Evolutionary conservation across 2,888 invertebrate genomes (phyloP).

Genomic region (Papilio gigon): DNA sequence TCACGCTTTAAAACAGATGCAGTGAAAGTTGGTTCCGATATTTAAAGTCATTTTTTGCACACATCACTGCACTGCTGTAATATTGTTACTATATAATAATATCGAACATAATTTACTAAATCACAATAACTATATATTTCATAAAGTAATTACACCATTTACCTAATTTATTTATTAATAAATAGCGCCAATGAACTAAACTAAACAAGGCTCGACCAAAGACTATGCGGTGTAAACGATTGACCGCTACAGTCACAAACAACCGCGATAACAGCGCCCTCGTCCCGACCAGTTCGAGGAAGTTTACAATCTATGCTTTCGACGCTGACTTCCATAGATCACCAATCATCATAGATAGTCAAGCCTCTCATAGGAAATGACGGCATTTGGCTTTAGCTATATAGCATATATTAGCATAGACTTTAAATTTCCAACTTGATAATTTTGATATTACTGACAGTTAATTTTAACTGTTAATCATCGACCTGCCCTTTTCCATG

Average conservation of each 20-base stretch:
- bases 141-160: constrained; percentile 22
- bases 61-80: constrained; percentile 41
- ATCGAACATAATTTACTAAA: constrained; percentile 25
- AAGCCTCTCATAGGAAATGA: too few species aligned
- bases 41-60: constrained; percentile 40
- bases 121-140: constrained; percentile 13
- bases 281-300: too few species aligned
- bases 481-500: too few species aligned
- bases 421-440: too few species aligned
- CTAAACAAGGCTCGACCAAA: constrained; percentile 28
- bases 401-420: too few species aligned
- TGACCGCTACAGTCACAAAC: constrained; percentile 13
- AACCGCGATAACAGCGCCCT: background rate
- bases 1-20: constrained; percentile 45
- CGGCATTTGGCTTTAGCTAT: too few species aligned
- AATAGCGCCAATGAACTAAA: constrained; percentile 39
- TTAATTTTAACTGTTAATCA: too few species aligned
- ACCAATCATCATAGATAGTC: too few species aligned
- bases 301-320: too few species aligned
- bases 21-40: constrained; percentile 61
- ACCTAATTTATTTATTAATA: constrained; percentile 38
- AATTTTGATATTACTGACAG: too few species aligned
- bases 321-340: too few species aligned
- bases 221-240: constrained; percentile 1
- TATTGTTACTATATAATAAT: constrained; percentile 19